Evolutionary conservation across 2,113 vertebrate genomes (phyloP).

Genomic region (Camarhynchus parvulus): DNA sequence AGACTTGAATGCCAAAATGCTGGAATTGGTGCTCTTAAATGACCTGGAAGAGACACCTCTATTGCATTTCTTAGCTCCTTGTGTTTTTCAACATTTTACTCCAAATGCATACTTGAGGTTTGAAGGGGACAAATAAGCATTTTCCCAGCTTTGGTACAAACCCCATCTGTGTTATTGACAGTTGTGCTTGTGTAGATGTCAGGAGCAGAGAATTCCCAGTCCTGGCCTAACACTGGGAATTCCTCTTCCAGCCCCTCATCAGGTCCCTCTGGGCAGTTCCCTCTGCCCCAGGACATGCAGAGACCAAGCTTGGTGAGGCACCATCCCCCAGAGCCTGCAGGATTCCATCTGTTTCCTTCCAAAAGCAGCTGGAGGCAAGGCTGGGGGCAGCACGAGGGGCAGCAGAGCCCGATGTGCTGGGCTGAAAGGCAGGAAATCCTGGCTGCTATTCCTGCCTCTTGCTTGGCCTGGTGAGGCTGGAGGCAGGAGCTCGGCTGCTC

Average conservation of each 20-base stretch:
- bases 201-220: background rate
- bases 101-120: background rate
- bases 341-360: background rate
- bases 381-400: background rate
- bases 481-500: background rate
- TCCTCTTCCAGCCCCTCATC: background rate
- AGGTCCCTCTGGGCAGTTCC: background rate
- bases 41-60: background rate
- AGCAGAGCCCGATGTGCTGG: background rate
- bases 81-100: background rate
- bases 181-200: background rate
- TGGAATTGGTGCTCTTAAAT: background rate
- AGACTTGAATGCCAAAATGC: background rate
- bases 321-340: background rate
- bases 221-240: background rate
- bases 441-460: constrained; percentile 15
- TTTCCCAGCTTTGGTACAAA: constrained; percentile 5
- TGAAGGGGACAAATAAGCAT: background rate
- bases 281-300: background rate
- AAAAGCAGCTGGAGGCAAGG: background rate
- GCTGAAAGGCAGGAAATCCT: constrained; percentile 57
- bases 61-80: background rate
- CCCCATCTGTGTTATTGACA: background rate
- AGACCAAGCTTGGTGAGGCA: background rate
- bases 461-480: background rate